Percentiles rank a stretch among this genome's conserved stretches.
Conservation (phyloP, 2,113 vertebrate species). For the Psilopogon haemacephalus region DNA sequence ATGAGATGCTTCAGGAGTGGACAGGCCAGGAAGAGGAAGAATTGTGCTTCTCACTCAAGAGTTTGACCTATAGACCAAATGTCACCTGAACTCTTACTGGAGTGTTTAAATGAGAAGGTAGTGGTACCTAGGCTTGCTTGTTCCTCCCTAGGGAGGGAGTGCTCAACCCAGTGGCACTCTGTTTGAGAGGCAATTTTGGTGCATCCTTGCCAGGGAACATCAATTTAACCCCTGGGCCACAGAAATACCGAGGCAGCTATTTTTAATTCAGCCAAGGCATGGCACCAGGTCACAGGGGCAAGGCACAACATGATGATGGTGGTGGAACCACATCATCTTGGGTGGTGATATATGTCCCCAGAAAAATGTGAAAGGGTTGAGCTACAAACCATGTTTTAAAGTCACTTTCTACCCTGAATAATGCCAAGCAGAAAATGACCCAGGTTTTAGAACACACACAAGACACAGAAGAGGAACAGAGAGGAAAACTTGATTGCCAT, state of each 20-base stretch:
- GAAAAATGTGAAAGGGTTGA: neutral
- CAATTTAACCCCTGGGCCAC: neutral
- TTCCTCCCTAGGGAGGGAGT: rapidly evolving
- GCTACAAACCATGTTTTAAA: neutral
- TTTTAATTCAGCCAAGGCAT: neutral
- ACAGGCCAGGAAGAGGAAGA: neutral
- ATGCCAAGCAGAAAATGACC: neutral
- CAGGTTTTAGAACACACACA: neutral
- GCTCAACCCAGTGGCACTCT: neutral
- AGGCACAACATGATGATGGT: rapidly evolving
- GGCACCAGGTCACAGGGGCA: neutral
- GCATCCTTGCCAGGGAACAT: neutral
- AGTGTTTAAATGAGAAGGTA: neutral
- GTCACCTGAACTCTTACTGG: neutral
- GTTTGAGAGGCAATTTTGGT: neutral
- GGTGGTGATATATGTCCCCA: neutral
- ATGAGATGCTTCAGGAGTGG: neutral
- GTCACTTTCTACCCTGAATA: neutral
- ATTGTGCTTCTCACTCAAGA: neutral
- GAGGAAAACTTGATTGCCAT: neutral
- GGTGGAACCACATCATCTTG: neutral
- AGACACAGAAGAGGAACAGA: neutral
- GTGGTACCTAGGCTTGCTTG: neutral
- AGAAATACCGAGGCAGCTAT: neutral
- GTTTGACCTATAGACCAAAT: neutral